Evolutionary conservation across 2,113 vertebrate species (phyloP), one percentile per base, ranked within the genome.

Genomic region (Hydrolagus affinis): DNA sequence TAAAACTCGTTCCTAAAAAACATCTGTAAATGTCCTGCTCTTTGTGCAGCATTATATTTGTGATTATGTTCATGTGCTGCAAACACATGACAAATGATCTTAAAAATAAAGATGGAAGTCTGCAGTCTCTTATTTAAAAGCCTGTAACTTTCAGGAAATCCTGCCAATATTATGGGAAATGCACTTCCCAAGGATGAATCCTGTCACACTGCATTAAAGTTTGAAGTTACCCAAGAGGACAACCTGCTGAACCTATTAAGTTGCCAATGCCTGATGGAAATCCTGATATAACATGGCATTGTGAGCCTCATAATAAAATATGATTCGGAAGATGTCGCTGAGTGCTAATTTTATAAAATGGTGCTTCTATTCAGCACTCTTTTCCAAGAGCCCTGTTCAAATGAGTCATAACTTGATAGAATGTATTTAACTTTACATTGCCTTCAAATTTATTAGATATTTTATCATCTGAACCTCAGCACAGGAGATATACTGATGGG

Each of bases 131-230:
- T 21, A 30, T 66, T 66, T 21, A 83, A 83, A 44, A 64, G 66
- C 9, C 19, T 68, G 17, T 17, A 66, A 66, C 25, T 83, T 83
- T 32, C 2, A 66, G 32, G 19, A 62, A 66, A 32, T 30, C 17
- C 62, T 21, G 25, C 19, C 21, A 1, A 28, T 28, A 25, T 64
- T 80, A 14, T 80, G 59, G 28, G 8, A 88, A 85, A 11, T 75
- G 6, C 85, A 44, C 0, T 88, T 3, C 88, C 87, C 70, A 86
- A 86, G 85, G 87, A 87, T 88, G 80, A 86, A 86, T 86, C 86
- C 75, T 90, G 85, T 88, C 88, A 89, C 87, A 86, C 75, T 2
- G 70, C 44, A 70, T 88, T 87, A 89, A 86, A 85, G 66, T 87
- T 90, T 88, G 89, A 86, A 87, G 87, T 15, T 56, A 72, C 86